Percentiles rank a stretch among this genome's conserved stretches.
Conservation (phyloP, 2,888 invertebrate species). For the Trichacis sp. region DNA sequence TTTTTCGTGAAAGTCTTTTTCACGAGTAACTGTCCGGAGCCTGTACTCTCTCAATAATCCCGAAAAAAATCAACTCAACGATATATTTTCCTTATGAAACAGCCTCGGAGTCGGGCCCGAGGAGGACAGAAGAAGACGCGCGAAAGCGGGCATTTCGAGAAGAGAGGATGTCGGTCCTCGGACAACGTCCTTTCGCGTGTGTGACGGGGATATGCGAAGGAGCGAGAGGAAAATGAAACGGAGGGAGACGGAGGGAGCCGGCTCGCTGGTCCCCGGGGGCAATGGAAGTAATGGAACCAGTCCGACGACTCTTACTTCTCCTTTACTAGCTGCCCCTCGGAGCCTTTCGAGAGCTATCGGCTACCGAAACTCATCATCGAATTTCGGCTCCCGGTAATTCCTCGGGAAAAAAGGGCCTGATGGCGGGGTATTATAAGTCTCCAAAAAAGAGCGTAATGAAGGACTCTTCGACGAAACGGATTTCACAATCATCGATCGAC, state of each 20-base stretch:
- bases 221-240: conserved; percentile 16
- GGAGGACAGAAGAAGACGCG: too few species aligned
- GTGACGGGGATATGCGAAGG: conserved; percentile 22
- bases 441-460: not conserved
- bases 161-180: conserved; percentile 24
- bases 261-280: conserved; percentile 40
- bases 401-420: too few species aligned
- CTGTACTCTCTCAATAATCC: too few species aligned
- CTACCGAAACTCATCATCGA: conserved; percentile 34
- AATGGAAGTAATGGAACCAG: conserved; percentile 43
- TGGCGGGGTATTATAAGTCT: too few species aligned
- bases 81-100: too few species aligned
- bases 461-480: too few species aligned
- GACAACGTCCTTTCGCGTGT: conserved; percentile 40
- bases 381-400: conserved; percentile 23
- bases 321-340: conserved; percentile 21
- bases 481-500: not conserved
- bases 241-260: conserved; percentile 20
- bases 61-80: too few species aligned
- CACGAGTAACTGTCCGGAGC: too few species aligned
- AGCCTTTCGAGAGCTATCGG: conserved; percentile 34
- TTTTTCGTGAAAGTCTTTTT: too few species aligned
- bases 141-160: not conserved
- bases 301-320: conserved; percentile 43
- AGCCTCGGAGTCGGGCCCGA: too few species aligned